These are phyloP conservation scores for Platynereis dumerilii DNA, from an alignment of 2,888 invertebrate genomes.

Conservation along the genomic window DNA sequence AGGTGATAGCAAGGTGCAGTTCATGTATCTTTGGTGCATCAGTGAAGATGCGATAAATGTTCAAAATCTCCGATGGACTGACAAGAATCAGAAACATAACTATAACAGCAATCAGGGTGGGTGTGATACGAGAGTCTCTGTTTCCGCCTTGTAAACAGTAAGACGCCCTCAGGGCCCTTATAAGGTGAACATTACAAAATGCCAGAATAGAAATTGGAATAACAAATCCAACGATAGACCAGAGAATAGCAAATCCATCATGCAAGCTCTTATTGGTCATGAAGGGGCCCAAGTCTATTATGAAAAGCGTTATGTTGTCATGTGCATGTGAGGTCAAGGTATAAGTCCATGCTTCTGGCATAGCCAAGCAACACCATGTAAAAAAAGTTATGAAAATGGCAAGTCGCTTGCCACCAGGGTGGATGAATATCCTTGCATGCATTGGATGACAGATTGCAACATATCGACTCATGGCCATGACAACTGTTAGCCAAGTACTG, in stretches of 20 bases:
- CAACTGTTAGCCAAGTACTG: no score
- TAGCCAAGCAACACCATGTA: slow-evolving; percentile 24
- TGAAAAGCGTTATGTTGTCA: slow-evolving; percentile 13
- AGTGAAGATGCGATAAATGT: slow-evolving; percentile 43
- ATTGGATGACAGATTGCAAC: no score
- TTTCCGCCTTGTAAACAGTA: no score
- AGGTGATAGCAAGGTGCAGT: slow-evolving; percentile 24
- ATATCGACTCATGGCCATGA: no score
- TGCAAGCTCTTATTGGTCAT: no score
- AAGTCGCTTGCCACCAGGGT: slow-evolving; percentile 48
- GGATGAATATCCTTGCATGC: slow-evolving; percentile 56
- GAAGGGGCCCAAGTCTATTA: slow-evolving; percentile 32
- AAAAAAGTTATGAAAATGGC: slow-evolving; percentile 42
- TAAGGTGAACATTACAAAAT: no score
- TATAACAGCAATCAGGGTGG: slow-evolving; percentile 57
- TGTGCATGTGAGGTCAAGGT: neutral
- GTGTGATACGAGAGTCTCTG: slow-evolving; percentile 46
- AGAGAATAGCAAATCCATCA: no score
- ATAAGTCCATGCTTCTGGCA: slow-evolving; percentile 31
- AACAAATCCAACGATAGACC: no score
- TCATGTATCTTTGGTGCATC: slow-evolving; percentile 22
- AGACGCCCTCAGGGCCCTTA: no score
- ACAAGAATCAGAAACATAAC: slow-evolving; percentile 57
- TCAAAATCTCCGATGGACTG: slow-evolving; percentile 56
- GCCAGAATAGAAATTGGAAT: no score